Evolutionary conservation across 2,797 vertebrate genomes (phyloP).

Genomic region (Odontamblyopus lacepedii): DNA sequence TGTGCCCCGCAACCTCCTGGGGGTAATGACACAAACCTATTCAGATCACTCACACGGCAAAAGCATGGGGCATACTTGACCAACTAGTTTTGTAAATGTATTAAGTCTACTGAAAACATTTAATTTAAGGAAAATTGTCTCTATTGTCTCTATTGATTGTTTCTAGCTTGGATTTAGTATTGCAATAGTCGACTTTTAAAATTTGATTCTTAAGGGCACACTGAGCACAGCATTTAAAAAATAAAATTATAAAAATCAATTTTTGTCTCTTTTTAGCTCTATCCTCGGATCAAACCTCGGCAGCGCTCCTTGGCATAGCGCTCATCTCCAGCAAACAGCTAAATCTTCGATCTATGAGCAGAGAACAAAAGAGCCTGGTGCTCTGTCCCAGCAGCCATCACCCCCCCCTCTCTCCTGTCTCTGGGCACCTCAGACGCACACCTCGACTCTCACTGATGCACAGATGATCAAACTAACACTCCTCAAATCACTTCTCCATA

Average conservation of each 20-base stretch:
- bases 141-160: no score
- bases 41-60: background rate
- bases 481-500: conserved; percentile 44
- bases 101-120: no score
- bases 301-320: conserved; percentile 92
- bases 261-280: conserved; percentile 79
- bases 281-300: conserved; percentile 96
- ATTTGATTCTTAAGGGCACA: no score
- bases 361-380: conserved; percentile 64
- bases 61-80: background rate
- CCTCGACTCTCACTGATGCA: conserved; percentile 32
- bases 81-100: no score
- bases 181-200: no score
- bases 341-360: conserved; percentile 57
- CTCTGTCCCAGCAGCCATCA: conserved; percentile 56
- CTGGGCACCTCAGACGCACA: conserved; percentile 52
- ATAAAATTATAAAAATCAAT: background rate
- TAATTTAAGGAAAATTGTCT: no score
- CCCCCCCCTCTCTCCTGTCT: conserved; percentile 50
- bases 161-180: no score
- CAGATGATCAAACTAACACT: conserved; percentile 46
- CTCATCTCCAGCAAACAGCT: conserved; percentile 45
- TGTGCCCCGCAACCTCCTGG: conserved; percentile 88
- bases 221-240: background rate
- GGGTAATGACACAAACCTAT: conserved; percentile 48